Evolutionary conservation across 1,140 invertebrate genomes (phyloP).

Genomic region (Dendroctonus valens): DNA sequence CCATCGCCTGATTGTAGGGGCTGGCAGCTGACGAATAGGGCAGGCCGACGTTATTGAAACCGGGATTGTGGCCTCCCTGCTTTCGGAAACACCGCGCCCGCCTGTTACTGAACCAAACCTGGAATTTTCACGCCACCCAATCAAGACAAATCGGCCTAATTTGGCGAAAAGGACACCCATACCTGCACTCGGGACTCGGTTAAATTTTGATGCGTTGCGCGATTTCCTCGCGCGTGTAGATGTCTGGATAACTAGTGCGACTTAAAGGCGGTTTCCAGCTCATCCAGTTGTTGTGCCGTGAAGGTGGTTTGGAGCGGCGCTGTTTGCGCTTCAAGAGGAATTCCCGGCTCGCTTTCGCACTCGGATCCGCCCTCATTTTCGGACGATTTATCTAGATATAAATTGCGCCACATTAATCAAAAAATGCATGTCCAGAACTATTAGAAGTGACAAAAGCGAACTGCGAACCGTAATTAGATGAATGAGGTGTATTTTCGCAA

Average conservation of each 20-base stretch:
- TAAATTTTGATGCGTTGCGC: conserved; percentile 79
- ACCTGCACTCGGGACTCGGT: conserved; percentile 73
- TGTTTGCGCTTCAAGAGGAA: conserved; percentile 80
- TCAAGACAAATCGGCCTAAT: no score
- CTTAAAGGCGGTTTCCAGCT: conserved; percentile 86
- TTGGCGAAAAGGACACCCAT: neutral
- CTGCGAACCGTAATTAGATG: conserved; percentile 12
- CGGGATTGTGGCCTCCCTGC: conserved; percentile 58
- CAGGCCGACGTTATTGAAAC: conserved; percentile 39
- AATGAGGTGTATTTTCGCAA: conserved; percentile 26
- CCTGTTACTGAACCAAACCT: conserved; percentile 83
- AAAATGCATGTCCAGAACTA: no score
- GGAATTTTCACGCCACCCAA: conserved; percentile 38
- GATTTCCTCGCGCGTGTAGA: conserved; percentile 83
- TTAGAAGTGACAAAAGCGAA: neutral
- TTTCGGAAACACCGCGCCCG: conserved; percentile 73
- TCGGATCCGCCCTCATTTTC: conserved; percentile 61
- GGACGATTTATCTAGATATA: conserved; percentile 48
- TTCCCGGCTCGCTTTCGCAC: conserved; percentile 78
- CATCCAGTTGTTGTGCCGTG: conserved; percentile 81
- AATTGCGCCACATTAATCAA: conserved; percentile 7
- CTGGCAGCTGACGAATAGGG: conserved; percentile 37
- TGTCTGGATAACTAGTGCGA: conserved; percentile 88
- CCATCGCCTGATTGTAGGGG: conserved; percentile 46
- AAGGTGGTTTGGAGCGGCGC: conserved; percentile 79